These are phyloP conservation scores for Psittacula echo DNA, from an alignment of 2,797 vertebrate genomes.

Conservation along the genomic window DNA sequence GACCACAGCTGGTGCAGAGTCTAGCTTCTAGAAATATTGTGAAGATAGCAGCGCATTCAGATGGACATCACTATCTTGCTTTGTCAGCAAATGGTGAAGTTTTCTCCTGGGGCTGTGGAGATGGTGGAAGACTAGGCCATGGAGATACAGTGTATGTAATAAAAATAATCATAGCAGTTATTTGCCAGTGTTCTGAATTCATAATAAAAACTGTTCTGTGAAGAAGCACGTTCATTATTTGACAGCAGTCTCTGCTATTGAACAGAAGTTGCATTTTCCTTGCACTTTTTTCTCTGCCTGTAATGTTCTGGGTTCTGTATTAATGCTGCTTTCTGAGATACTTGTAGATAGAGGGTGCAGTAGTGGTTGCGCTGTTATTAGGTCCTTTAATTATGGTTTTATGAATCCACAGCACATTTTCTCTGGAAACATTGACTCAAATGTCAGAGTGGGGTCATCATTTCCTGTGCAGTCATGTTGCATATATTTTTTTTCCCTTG, in stretches of 20 bases:
- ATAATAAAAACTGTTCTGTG: background rate
- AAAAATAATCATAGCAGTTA: background rate
- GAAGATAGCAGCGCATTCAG: conserved; percentile 95
- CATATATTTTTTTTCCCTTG: background rate
- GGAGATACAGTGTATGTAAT: conserved; percentile 93
- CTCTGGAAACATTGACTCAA: background rate
- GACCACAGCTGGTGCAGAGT: conserved; percentile 91
- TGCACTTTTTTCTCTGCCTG: background rate
- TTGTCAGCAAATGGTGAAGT: conserved; percentile 94
- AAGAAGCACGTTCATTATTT: background rate
- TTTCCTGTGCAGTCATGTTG: background rate
- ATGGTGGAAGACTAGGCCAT: conserved; percentile 96
- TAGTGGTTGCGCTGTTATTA: background rate
- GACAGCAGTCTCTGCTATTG: background rate
- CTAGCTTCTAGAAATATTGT: conserved; percentile 92
- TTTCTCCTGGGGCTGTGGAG: conserved; percentile 98
- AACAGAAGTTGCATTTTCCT: background rate
- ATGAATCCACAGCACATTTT: background rate
- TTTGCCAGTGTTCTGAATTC: background rate
- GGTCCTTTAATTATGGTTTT: background rate
- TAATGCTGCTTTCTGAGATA: background rate
- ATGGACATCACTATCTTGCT: conserved; percentile 95
- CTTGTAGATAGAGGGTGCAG: background rate
- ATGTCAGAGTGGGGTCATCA: rapidly evolving
- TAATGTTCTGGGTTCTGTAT: background rate